A percentile compares a stretch with the other conserved stretches of the same genome.
Evolutionary conservation across 2,888 invertebrate genomes (phyloP).

Genomic region (Horisme vitalbata): DNA sequence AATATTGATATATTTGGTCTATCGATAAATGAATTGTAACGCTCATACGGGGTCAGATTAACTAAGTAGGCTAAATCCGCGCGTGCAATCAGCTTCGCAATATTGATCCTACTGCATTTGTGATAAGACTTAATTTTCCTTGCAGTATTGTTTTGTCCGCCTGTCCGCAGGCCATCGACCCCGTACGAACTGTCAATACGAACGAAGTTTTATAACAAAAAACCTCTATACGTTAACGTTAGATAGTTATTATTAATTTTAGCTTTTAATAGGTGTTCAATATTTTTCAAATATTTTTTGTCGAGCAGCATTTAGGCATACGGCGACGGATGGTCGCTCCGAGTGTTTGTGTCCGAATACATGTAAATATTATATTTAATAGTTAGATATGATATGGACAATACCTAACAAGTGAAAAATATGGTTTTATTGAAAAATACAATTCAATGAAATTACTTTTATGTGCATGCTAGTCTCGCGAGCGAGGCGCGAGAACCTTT

Average conservation of each 20-base stretch:
- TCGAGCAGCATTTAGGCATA: constrained; percentile 65
- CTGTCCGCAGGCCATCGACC: constrained; percentile 18
- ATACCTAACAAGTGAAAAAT: constrained; percentile 81
- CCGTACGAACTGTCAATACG: constrained; percentile 21
- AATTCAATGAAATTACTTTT: constrained; percentile 73
- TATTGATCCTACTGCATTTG: constrained; percentile 57
- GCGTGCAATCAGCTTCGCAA: constrained; percentile 52
- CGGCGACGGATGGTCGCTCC: constrained; percentile 41
- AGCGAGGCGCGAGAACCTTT: constrained; percentile 32
- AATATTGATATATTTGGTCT: constrained; percentile 25
- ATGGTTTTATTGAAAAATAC: constrained; percentile 78
- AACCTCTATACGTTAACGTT: constrained; percentile 70
- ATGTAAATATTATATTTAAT: constrained; percentile 77
- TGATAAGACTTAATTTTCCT: constrained; percentile 58
- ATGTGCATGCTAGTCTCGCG: constrained; percentile 62
- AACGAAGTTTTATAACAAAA: constrained; percentile 52
- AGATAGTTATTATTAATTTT: constrained; percentile 78
- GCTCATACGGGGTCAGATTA: constrained; percentile 47
- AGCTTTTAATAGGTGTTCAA: constrained; percentile 81
- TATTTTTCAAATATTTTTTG: constrained; percentile 64
- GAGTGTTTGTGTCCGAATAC: constrained; percentile 41
- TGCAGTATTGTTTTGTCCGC: constrained; percentile 54
- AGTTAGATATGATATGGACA: constrained; percentile 80
- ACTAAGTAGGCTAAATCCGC: constrained; percentile 48
- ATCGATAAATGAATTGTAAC: constrained; percentile 31